Percentiles rank a stretch among this genome's conserved stretches.
phyloP scores from a whole-genome alignment of 1,140 invertebrate genomes.

The Heterodera carotae region DNA sequence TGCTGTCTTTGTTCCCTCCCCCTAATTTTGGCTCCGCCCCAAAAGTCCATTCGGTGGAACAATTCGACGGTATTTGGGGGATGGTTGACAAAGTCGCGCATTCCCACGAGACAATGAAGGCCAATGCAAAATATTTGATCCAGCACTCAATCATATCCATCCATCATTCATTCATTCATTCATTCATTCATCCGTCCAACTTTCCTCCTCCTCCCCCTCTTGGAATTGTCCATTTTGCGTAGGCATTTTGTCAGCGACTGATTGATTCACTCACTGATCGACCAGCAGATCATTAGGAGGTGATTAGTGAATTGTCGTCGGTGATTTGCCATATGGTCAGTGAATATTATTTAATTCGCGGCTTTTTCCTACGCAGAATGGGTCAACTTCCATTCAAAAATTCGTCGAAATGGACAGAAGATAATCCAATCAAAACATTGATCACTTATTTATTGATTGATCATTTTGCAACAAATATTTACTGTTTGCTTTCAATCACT shows the following conservation, averaged over 20 bases:
- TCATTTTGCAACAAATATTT: too few relatives aligned
- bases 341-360: neutral
- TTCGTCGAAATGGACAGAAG: too few relatives aligned
- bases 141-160: too few relatives aligned
- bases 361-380: slow-evolving; percentile 27
- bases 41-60: neutral
- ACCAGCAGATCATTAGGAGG: neutral
- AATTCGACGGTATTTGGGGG: neutral
- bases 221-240: slow-evolving; percentile 21
- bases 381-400: neutral
- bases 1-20: too few relatives aligned
- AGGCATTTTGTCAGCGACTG: slow-evolving; percentile 29
- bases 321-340: neutral
- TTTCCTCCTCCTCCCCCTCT: neutral
- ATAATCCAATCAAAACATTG: too few relatives aligned
- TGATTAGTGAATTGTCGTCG: too few relatives aligned
- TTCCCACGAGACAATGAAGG: neutral
- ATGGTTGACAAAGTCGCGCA: neutral
- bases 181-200: neutral
- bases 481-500: too few relatives aligned
- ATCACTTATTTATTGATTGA: too few relatives aligned
- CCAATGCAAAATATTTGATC: neutral
- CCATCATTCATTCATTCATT: too few relatives aligned
- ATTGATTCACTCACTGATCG: neutral
- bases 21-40: too few relatives aligned